Conservation (phyloP, 2,113 vertebrate species). For the Zapus hudsonius region DNA sequence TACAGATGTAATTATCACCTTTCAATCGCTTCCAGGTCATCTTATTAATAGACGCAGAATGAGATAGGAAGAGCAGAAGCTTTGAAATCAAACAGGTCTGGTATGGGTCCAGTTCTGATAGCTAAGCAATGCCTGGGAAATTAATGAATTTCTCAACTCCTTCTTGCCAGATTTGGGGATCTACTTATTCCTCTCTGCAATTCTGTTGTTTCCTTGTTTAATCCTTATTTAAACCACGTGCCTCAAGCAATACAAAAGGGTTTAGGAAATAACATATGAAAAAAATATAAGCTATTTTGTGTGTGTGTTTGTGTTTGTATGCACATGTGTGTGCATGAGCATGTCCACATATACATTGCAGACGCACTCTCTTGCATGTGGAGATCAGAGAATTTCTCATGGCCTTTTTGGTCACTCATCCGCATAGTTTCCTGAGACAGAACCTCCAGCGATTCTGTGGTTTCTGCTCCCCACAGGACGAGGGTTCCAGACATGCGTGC, state of each 20-base stretch:
- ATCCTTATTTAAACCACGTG: background rate
- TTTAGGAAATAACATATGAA: background rate
- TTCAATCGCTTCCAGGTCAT: background rate
- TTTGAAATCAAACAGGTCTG: background rate
- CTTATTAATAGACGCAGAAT: background rate
- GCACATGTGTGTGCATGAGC: too few species aligned
- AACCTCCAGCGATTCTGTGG: too few species aligned
- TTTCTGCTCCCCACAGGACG: too few species aligned
- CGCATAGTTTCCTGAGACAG: too few species aligned
- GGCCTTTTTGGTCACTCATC: too few species aligned
- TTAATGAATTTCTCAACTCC: conserved; percentile 5
- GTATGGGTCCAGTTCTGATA: background rate
- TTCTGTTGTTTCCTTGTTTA: background rate
- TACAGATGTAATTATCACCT: conserved; percentile 50
- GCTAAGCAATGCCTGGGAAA: background rate
- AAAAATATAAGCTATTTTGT: background rate
- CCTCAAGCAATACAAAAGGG: background rate
- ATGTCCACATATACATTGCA: too few species aligned
- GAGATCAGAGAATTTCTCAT: too few species aligned
- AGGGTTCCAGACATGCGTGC: too few species aligned
- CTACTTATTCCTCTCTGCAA: background rate
- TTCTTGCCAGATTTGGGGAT: conserved; percentile 7
- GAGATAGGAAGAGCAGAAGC: background rate
- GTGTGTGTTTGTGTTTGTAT: too few species aligned
- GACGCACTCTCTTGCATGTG: too few species aligned